Base-by-base conservation (phyloP, 2,797 vertebrate species). In the Buphagus erythrorhynchus region DNA sequence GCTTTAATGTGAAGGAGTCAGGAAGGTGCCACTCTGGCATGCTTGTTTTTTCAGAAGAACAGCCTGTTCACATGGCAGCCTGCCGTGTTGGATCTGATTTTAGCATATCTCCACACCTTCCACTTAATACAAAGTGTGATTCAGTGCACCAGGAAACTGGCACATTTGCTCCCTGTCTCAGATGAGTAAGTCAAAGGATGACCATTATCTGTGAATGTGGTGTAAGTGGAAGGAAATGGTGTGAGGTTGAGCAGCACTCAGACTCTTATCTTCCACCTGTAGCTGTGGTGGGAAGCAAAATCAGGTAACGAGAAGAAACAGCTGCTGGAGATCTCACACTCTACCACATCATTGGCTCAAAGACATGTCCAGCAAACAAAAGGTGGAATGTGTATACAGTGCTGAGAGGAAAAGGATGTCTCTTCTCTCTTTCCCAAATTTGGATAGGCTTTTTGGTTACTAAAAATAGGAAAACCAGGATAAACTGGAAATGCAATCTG, bases 301-400 rank as follows among this genome's bases (percentile, higher is more conserved):
- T 90, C 80, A 80, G 90, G 74, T 83, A 61, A 86, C 58, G 79
- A 95, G 71, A 79, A 93, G 85, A 86, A 93, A 57, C 82, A 95
- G 87, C 73, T 94, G 80, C 66, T 74, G 63, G 40, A 75, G 73
- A 83, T 46, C 38, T 28, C 2, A 3, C 11, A 20, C 24, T 43
- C 43, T 55, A 28, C 12, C 36, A 22, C 4, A 4, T 74, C 65
- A 91, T 3, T 68, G 77, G 21, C 21, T 93, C 75, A 76, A 87
- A 93, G 54, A 52, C 59, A n/a, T 2, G 43, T 55, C 69, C 46
- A 33, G 36, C 0, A 33, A 93, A 48, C 35, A 71, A 74, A 78
- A 83, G 46, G 52, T 79, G 40, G 40, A 78, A 51, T 69, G 40
- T 16, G 4, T 76, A 67, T 42, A 74, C n/a, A 63, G 67, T 28